Percentiles rank a stretch among this genome's conserved stretches.
Conservation (phyloP, 2,113 vertebrate genomes). For the Larimichthys crocea region DNA sequence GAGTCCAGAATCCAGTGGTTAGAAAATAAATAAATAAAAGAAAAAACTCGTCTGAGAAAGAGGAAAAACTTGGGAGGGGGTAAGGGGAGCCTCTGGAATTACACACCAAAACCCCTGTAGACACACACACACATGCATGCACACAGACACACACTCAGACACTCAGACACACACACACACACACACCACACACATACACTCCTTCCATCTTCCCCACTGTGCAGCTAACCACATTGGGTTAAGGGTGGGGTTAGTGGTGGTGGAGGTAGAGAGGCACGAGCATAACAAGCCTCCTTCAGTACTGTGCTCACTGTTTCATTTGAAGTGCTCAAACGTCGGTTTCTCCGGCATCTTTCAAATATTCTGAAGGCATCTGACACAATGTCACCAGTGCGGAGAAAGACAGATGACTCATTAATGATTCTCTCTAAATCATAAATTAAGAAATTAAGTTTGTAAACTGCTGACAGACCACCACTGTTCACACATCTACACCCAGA, state of each 20-base stretch:
- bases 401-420: conserved; percentile 38
- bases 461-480: conserved; percentile 38
- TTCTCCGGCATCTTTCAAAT: conserved; percentile 62
- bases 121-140: conserved; percentile 30
- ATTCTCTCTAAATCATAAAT: conserved; percentile 38
- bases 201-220: conserved; percentile 68
- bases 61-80: conserved; percentile 79
- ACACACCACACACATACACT: conserved; percentile 42
- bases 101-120: conserved; percentile 66
- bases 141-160: conserved; percentile 42
- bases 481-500: conserved; percentile 33
- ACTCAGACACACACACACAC: conserved; percentile 31
- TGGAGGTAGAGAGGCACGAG: conserved; percentile 60
- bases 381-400: conserved; percentile 19
- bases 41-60: conserved; percentile 79
- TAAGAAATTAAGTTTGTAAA: conserved; percentile 40
- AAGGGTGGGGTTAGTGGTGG: conserved; percentile 72
- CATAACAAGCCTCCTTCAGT: conserved; percentile 72
- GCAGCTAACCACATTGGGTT: conserved; percentile 76
- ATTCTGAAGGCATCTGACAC: conserved; percentile 49
- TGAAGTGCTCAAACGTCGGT: conserved; percentile 51
- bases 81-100: conserved; percentile 81
- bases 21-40: conserved; percentile 78
- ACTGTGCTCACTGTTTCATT: conserved; percentile 65
- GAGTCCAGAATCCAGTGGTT: conserved; percentile 81